phyloP scores from a whole-genome alignment of 2,797 vertebrate species.

The Sebastes minor region DNA sequence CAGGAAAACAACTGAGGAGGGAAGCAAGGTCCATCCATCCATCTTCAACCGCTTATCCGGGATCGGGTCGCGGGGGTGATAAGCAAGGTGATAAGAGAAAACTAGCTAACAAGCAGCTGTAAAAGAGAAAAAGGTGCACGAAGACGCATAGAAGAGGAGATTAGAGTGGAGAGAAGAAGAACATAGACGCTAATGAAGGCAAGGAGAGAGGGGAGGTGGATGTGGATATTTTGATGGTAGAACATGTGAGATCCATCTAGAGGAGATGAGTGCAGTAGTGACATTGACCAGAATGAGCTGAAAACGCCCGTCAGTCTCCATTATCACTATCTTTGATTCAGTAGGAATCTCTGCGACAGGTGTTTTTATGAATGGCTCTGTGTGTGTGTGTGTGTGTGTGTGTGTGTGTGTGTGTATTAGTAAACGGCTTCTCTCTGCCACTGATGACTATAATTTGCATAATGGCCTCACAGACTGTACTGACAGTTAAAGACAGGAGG shows the following conservation, averaged over 20 bases:
- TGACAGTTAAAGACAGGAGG: conserved; percentile 11
- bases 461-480: conserved; percentile 42
- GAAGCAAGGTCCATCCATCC: not conserved
- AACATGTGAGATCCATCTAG: not conserved
- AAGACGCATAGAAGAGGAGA: not conserved
- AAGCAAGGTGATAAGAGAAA: not conserved
- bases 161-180: not conserved
- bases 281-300: conserved; percentile 6
- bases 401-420: not conserved
- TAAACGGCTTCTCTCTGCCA: conserved; percentile 28
- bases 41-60: too few species aligned
- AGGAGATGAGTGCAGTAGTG: not conserved
- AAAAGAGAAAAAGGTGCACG: not conserved
- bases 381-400: conserved; percentile 40
- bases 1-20: not conserved
- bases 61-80: too few species aligned
- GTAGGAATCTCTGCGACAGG: conserved; percentile 41
- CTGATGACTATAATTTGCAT: conserved; percentile 63
- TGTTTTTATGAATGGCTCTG: conserved; percentile 57
- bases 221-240: not conserved
- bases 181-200: not conserved
- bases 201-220: not conserved
- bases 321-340: conserved; percentile 43
- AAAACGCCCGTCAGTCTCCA: not conserved
- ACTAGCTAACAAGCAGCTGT: not conserved